Conservation (phyloP, 1,140 invertebrate genomes). For the Rhynchophorus ferrugineus region DNA sequence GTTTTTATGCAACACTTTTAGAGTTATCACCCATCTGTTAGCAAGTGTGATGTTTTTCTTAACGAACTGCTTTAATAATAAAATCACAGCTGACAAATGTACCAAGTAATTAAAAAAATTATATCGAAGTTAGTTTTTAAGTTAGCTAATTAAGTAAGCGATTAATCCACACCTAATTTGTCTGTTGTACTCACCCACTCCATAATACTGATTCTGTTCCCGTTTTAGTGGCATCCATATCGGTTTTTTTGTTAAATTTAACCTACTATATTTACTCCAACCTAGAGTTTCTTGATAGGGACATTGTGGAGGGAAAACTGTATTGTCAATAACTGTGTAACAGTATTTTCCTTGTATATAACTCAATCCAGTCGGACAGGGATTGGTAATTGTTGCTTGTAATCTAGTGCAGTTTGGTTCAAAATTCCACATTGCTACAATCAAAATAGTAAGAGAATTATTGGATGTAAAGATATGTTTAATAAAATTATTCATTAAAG, state of each 20-base stretch:
- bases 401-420: not conserved
- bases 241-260: slow-evolving; percentile 2
- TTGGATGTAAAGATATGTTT: too few relatives aligned
- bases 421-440: slow-evolving; percentile 3
- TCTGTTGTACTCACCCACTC: slow-evolving; percentile 18
- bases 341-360: slow-evolving; percentile 6
- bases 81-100: too few relatives aligned
- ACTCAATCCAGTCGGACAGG: slow-evolving; percentile 1
- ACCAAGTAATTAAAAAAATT: not conserved
- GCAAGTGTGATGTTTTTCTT: too few relatives aligned
- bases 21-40: too few relatives aligned
- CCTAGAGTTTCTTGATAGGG: slow-evolving; percentile 11
- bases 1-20: too few relatives aligned
- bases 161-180: too few relatives aligned
- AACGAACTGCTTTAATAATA: too few relatives aligned
- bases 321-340: slow-evolving; percentile 7
- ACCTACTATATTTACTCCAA: slow-evolving; percentile 10
- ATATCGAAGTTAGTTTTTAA: not conserved
- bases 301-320: slow-evolving; percentile 21
- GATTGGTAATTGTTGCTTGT: slow-evolving; percentile 4
- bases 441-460: too few relatives aligned
- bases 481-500: too few relatives aligned
- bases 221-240: slow-evolving; percentile 23
- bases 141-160: not conserved
- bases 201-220: slow-evolving; percentile 6